Base-by-base conservation (phyloP, 2,797 vertebrate species). In the Hoplostethus atlanticus region DNA sequence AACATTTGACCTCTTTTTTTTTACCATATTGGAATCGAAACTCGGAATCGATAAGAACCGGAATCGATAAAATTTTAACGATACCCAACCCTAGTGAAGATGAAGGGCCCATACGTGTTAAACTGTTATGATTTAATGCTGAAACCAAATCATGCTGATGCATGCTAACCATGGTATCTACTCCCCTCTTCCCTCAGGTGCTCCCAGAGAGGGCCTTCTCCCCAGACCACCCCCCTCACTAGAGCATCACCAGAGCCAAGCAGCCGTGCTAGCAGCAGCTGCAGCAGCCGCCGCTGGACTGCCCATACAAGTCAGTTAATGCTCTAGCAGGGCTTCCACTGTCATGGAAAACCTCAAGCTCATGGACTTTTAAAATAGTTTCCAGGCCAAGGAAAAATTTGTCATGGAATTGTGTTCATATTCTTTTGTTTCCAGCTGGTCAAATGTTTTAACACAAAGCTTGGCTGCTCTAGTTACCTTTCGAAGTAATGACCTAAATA, bases 161-260 rank as follows among this genome's bases (percentile, higher is more conserved):
- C 21, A 21, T n/a, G n/a, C n/a, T n/a, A 21, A 21, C 21, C 21
- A 21, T 21, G 21, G 21, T 21, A 21, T 28, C 5, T 64, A 2
- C 12, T 50, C 1, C 1, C 0, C 52, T 34, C 12, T 66, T 1
- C 6, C 21, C 71, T 3, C 48, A 93, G 92, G 92, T 64, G 91
- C 84, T 21, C 28, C 53, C 44, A 87, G 91, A 84, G 92, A 93
- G 34, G 92, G 92, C 64, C 91, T 93, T 72, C 92, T 93, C 73
- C 91, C 92, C 5, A 77, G 92, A 76, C 92, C 92, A 13, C 78
- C 84, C 38, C 84, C 92, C 1, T 92, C 94, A 16, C 70, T 95
- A 77, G 95, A 95, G 79, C 94, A 95, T 83, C 94, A 95, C 77
- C 95, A 95, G 87, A 95, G 94, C 81, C 95, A 95, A 78, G 94